Evolutionary conservation across 2,113 vertebrate species (phyloP).

Genomic region (Macroglossus sobrinus): DNA sequence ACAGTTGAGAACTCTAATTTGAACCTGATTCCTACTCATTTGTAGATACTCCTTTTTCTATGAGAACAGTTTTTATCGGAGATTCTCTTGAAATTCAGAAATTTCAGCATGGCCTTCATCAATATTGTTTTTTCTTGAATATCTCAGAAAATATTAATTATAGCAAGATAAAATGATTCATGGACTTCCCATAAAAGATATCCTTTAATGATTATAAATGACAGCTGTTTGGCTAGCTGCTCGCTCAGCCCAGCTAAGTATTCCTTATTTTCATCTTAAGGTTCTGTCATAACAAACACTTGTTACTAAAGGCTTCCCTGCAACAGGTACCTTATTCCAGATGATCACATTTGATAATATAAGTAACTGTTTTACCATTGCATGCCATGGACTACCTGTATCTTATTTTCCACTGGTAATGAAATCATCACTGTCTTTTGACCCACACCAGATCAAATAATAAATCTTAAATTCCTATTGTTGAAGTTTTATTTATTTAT

Average conservation of each 20-base stretch:
- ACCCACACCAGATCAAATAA: not conserved
- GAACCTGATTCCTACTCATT: not conserved
- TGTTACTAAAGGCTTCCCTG: not conserved
- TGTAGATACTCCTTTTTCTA: not conserved
- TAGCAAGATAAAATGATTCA: not conserved
- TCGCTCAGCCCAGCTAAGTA: not conserved
- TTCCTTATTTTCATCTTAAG: not conserved
- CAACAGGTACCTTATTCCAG: not conserved
- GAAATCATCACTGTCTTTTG: not conserved
- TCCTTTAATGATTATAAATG: not conserved
- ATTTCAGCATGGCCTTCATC: not conserved
- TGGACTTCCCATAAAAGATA: not conserved
- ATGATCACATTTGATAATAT: not conserved
- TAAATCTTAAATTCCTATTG: not conserved
- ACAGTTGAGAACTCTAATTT: not conserved
- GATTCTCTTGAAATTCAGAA: not conserved
- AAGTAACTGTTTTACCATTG: not conserved
- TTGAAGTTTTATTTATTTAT: not conserved
- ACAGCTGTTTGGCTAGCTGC: not conserved
- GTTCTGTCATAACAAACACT: not conserved
- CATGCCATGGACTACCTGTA: not conserved
- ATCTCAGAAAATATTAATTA: not conserved
- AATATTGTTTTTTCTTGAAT: not conserved
- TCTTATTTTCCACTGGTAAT: constrained; percentile 25
- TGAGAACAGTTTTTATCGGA: not conserved